Percentiles rank a stretch among this genome's conserved stretches.
These are phyloP conservation scores for Pseudopipra pipra DNA, from an alignment of 2,113 vertebrate species.

Conservation along the genomic window DNA sequence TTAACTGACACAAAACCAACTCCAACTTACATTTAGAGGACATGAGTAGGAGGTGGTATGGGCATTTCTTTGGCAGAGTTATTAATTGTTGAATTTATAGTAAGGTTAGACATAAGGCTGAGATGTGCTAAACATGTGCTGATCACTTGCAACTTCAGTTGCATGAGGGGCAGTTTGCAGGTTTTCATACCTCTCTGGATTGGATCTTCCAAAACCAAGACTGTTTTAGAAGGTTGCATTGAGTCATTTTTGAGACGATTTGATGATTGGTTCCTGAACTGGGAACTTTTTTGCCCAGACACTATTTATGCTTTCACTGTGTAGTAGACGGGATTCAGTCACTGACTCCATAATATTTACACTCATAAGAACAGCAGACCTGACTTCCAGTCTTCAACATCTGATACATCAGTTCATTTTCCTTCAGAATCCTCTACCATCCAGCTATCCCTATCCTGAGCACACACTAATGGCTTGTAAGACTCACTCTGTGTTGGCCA, in stretches of 20 bases:
- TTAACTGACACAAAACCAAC: neutral
- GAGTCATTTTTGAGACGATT: neutral
- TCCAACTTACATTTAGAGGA: neutral
- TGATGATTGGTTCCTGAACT: neutral
- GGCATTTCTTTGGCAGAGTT: neutral
- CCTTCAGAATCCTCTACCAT: neutral
- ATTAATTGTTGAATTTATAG: neutral
- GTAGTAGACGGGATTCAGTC: neutral
- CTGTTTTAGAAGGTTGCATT: neutral
- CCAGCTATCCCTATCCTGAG: neutral
- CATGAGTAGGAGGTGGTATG: neutral
- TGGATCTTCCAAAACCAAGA: neutral
- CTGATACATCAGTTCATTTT: neutral
- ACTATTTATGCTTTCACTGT: neutral
- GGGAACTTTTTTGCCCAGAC: neutral
- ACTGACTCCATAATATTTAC: neutral
- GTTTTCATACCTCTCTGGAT: neutral
- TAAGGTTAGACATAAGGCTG: neutral
- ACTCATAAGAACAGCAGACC: neutral
- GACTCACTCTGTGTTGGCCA: neutral
- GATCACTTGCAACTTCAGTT: neutral
- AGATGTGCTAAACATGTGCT: neutral
- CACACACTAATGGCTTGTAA: neutral
- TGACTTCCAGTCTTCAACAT: neutral
- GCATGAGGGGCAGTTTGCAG: neutral